phyloP scores from a whole-genome alignment of 1,140 invertebrate genomes.

The Bombus sibiricus region DNA sequence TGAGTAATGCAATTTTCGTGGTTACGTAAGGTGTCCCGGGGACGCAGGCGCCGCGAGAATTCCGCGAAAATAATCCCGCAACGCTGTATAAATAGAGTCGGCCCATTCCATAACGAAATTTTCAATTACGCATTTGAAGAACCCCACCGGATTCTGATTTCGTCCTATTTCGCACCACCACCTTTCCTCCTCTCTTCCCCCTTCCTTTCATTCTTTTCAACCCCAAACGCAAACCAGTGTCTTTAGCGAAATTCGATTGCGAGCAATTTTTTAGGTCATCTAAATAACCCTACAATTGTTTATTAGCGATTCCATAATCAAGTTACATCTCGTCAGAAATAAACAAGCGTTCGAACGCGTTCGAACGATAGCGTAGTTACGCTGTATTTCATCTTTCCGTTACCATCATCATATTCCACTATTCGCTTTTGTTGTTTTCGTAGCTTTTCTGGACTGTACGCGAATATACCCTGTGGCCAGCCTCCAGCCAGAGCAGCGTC shows the following conservation, averaged over 20 bases:
- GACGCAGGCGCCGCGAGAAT: not conserved
- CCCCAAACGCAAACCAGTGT: too few species aligned
- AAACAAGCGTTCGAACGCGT: too few species aligned
- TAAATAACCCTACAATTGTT: too few species aligned
- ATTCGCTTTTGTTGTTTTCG: too few species aligned
- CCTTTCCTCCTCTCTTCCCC: not conserved
- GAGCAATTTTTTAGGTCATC: too few species aligned
- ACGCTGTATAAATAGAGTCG: slow-evolving; percentile 26
- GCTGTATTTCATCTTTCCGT: too few species aligned
- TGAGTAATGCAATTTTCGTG: slow-evolving; percentile 32
- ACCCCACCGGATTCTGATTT: slow-evolving; percentile 33
- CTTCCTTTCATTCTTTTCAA: not conserved
- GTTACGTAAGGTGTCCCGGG: slow-evolving; percentile 29
- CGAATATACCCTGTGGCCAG: slow-evolving; percentile 56
- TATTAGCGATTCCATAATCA: too few species aligned
- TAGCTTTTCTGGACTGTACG: slow-evolving; percentile 53
- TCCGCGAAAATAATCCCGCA: slow-evolving; percentile 33
- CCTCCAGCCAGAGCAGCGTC: slow-evolving; percentile 28
- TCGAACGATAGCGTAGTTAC: too few species aligned
- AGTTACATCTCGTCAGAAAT: too few species aligned
- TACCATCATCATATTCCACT: too few species aligned
- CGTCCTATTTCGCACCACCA: slow-evolving; percentile 28
- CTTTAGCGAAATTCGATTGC: too few species aligned
- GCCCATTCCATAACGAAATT: slow-evolving; percentile 40
- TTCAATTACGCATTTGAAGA: slow-evolving; percentile 48